phyloP scores from a whole-genome alignment of 2,888 invertebrate genomes.

The Tethea ocularis region DNA sequence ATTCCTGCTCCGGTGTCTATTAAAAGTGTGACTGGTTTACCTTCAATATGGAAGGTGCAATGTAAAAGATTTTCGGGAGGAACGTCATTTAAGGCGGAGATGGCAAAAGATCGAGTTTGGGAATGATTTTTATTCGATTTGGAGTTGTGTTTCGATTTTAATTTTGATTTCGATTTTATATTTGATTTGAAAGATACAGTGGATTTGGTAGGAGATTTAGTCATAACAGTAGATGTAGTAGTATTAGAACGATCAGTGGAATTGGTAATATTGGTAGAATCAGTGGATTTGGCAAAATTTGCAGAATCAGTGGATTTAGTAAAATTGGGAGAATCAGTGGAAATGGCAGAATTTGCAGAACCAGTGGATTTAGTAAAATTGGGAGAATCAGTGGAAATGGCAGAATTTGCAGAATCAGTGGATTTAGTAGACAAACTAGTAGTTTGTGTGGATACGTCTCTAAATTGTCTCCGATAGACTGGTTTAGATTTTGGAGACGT shows the following conservation, averaged over 20 bases:
- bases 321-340: too few relatives aligned
- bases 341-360: too few relatives aligned
- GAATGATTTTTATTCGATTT: not conserved
- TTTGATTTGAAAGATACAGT: too few relatives aligned
- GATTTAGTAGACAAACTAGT: too few relatives aligned
- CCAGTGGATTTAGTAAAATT: too few relatives aligned
- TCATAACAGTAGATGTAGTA: not conserved
- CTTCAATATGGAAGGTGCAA: slow-evolving; percentile 17
- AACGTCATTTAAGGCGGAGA: slow-evolving; percentile 12
- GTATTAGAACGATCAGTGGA: slow-evolving; percentile 1
- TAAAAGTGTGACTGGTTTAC: slow-evolving; percentile 14
- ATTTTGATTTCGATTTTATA: too few relatives aligned
- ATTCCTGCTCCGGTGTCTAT: slow-evolving; percentile 16
- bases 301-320: too few relatives aligned
- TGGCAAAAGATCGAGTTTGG: slow-evolving; percentile 8
- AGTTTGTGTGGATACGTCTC: slow-evolving; percentile 12
- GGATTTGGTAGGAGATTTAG: slow-evolving; percentile 7
- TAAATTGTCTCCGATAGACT: slow-evolving; percentile 7
- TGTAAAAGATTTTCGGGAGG: slow-evolving; percentile 20
- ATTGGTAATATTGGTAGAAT: not conserved
- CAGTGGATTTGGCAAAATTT: too few relatives aligned
- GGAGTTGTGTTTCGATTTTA: not conserved
- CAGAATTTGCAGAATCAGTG: too few relatives aligned
- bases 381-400: too few relatives aligned
- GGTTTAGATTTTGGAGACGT: not conserved